A percentile compares a stretch with the other conserved stretches of the same genome.
Conservation (phyloP, 2,888 invertebrate genomes). For the Epicampocera succincta region DNA sequence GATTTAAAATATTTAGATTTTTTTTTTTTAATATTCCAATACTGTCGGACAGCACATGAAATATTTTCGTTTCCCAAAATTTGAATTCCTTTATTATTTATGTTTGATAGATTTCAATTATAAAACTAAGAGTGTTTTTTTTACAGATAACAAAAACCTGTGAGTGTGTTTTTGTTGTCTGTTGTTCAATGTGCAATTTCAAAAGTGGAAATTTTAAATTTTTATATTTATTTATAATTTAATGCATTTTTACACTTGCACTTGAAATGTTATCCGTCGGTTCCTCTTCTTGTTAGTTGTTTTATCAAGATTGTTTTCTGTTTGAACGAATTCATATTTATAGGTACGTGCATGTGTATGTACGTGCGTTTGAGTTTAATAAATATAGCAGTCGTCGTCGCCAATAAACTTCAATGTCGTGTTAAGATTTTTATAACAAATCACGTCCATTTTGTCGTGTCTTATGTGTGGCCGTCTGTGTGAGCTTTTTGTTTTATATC, state of each 20-base stretch:
- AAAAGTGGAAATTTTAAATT: conserved; percentile 22
- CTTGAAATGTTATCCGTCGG: conserved; percentile 58
- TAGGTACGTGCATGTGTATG: not conserved
- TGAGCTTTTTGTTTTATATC: conserved; percentile 21
- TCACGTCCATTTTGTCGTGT: conserved; percentile 64
- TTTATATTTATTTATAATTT: conserved; percentile 37
- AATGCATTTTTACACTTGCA: conserved; percentile 66
- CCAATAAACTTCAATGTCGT: conserved; percentile 66
- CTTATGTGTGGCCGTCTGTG: conserved; percentile 59
- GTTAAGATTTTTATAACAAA: conserved; percentile 63
- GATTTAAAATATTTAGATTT: too few species aligned
- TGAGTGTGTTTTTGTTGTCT: not conserved
- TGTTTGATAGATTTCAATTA: not conserved
- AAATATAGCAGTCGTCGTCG: conserved; percentile 37
- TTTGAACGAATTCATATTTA: not conserved
- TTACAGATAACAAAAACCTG: not conserved
- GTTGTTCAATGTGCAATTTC: conserved; percentile 1
- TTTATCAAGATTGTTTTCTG: conserved; percentile 50
- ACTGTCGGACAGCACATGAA: too few species aligned
- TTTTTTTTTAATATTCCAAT: too few species aligned
- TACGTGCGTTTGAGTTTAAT: conserved; percentile 8
- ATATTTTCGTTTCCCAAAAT: not conserved
- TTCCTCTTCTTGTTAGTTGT: conserved; percentile 42
- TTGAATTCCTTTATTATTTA: too few species aligned
- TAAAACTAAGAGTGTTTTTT: not conserved